Percentiles rank a stretch among this genome's conserved stretches.
Evolutionary conservation across 1,140 invertebrate species (phyloP).

Genomic region (Caenorhabditis brenneri): DNA sequence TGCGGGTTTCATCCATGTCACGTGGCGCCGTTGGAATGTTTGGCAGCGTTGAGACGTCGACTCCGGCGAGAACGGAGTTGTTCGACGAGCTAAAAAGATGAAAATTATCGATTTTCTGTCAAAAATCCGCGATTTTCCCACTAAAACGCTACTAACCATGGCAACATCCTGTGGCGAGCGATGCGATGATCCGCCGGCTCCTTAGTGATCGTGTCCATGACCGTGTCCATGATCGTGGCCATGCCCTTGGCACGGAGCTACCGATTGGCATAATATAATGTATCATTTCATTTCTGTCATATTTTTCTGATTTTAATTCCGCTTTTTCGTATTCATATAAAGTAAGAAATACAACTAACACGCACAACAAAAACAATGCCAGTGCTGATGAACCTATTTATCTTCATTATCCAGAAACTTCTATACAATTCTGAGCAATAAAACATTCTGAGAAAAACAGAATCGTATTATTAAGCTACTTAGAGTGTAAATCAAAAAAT

Average conservation of each 20-base stretch:
- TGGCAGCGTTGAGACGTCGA: background rate
- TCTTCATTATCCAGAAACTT: background rate
- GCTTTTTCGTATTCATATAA: background rate
- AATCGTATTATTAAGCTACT: background rate
- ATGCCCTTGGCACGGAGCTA: background rate
- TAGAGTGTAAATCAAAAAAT: background rate
- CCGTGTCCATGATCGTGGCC: too few relatives aligned
- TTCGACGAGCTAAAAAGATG: background rate
- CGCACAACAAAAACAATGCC: background rate
- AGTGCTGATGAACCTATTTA: slow-evolving; percentile 5
- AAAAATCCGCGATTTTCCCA: too few relatives aligned
- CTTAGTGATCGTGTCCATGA: slow-evolving; percentile 29
- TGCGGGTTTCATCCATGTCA: slow-evolving; percentile 61
- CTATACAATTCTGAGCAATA: background rate
- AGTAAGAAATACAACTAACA: background rate
- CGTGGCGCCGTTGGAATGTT: slow-evolving; percentile 33
- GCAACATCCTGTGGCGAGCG: background rate
- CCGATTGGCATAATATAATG: too few relatives aligned
- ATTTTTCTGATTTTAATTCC: background rate
- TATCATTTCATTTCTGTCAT: background rate
- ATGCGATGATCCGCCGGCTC: background rate
- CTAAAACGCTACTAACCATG: too few relatives aligned
- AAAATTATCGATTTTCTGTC: background rate
- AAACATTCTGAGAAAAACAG: background rate
- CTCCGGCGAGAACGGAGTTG: background rate